These are phyloP conservation scores for Australoheros scitulus DNA, from an alignment of 2,113 vertebrate species.

Conservation along the genomic window DNA sequence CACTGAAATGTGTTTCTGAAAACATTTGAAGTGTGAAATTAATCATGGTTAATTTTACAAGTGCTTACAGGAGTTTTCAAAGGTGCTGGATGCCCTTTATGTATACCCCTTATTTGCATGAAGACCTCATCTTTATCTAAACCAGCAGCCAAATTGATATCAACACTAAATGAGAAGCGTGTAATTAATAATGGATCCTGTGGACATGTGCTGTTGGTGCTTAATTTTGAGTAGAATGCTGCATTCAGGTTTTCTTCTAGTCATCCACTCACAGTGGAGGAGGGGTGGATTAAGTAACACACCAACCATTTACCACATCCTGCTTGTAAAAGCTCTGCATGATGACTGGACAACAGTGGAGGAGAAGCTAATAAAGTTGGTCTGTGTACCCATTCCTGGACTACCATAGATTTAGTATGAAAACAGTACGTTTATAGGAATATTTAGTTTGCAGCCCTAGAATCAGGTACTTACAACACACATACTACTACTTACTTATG, in stretches of 20 bases:
- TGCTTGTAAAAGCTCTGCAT: no score
- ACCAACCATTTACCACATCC: no score
- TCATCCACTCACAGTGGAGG: not conserved
- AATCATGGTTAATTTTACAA: not conserved
- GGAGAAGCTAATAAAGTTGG: not conserved
- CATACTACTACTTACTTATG: not conserved
- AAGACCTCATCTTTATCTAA: not conserved
- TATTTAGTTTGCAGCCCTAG: not conserved
- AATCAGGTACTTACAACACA: not conserved
- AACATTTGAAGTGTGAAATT: not conserved
- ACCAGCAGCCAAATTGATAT: not conserved
- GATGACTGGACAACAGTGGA: not conserved
- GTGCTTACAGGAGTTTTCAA: not conserved
- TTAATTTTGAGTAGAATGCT: not conserved
- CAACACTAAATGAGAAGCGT: not conserved
- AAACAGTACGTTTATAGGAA: not conserved
- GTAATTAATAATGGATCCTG: not conserved
- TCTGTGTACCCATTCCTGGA: not conserved
- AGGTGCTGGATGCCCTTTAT: not conserved
- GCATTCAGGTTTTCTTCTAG: not conserved
- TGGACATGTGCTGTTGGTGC: not conserved
- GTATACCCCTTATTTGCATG: not conserved
- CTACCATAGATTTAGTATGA: not conserved
- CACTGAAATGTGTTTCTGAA: not conserved
- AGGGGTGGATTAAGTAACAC: no score